These are phyloP conservation scores for Zaprionus africanus DNA, from an alignment of 1,140 invertebrate species.

Conservation along the genomic window DNA sequence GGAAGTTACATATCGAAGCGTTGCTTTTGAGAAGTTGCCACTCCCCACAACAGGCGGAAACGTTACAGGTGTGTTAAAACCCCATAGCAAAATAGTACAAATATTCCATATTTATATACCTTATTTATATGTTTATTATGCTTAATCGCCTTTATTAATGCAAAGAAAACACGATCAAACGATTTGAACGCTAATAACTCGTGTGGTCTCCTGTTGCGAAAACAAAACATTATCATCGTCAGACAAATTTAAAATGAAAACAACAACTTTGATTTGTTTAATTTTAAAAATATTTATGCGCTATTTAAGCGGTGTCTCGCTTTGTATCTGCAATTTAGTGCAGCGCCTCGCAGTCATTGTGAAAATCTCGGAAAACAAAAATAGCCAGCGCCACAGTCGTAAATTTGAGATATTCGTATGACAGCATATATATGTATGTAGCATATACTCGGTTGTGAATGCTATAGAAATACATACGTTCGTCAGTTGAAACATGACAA, in stretches of 20 bases:
- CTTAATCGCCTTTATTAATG: not conserved
- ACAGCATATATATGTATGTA: slow-evolving; percentile 40
- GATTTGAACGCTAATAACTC: not conserved
- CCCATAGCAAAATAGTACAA: no score
- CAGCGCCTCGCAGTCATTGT: slow-evolving; percentile 36
- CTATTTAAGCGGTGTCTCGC: slow-evolving; percentile 46
- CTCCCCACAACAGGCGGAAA: slow-evolving; percentile 89
- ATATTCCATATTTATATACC: not conserved
- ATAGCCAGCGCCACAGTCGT: slow-evolving; percentile 48
- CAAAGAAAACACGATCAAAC: not conserved
- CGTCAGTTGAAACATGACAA: slow-evolving; percentile 9
- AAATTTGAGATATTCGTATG: slow-evolving; percentile 56
- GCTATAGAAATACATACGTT: not conserved
- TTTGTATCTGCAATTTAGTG: slow-evolving; percentile 42
- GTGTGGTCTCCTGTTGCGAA: not conserved
- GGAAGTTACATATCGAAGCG: slow-evolving; percentile 86
- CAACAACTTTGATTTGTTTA: slow-evolving; percentile 58
- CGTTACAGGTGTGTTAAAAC: slow-evolving; percentile 87
- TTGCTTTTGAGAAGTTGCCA: slow-evolving; percentile 90
- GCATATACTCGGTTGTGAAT: slow-evolving; percentile 5
- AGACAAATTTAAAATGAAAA: slow-evolving; percentile 40
- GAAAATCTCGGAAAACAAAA: slow-evolving; percentile 25
- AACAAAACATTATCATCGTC: slow-evolving; percentile 19
- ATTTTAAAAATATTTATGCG: slow-evolving; percentile 68
- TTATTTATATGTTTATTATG: slow-evolving; percentile 2